Evolutionary conservation across 1,140 invertebrate genomes (phyloP).

Genomic region (Hyles vespertilio): DNA sequence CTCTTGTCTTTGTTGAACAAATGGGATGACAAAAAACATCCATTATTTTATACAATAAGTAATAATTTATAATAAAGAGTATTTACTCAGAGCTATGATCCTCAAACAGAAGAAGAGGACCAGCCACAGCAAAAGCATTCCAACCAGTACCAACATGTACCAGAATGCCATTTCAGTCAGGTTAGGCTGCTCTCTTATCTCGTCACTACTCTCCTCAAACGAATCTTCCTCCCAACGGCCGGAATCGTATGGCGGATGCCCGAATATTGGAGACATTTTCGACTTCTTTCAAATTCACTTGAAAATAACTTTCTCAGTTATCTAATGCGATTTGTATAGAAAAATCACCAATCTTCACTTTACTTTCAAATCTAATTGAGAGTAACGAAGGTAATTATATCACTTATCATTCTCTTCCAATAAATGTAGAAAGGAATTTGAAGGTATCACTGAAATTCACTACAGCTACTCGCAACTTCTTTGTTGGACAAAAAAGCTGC

Average conservation of each 20-base stretch:
- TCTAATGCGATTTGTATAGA: no score
- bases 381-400: no score
- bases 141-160: constrained; percentile 53
- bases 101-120: constrained; percentile 51
- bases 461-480: constrained; percentile 6
- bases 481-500: constrained; percentile 14
- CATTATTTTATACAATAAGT: no score
- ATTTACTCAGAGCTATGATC: constrained; percentile 46
- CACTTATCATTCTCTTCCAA: no score
- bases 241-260: constrained; percentile 37
- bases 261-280: constrained; percentile 27
- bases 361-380: no score
- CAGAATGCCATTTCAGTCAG: constrained; percentile 47
- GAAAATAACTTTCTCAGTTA: no score
- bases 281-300: no score
- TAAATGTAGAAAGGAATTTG: no score
- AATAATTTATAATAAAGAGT: not conserved
- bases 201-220: constrained; percentile 15
- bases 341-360: no score
- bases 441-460: no score
- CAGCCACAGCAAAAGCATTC: constrained; percentile 50
- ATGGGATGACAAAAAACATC: no score
- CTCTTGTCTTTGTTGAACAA: no score
- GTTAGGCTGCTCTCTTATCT: constrained; percentile 10
- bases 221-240: constrained; percentile 13